Conservation (phyloP, 2,113 vertebrate genomes). For the Candoia aspera region DNA sequence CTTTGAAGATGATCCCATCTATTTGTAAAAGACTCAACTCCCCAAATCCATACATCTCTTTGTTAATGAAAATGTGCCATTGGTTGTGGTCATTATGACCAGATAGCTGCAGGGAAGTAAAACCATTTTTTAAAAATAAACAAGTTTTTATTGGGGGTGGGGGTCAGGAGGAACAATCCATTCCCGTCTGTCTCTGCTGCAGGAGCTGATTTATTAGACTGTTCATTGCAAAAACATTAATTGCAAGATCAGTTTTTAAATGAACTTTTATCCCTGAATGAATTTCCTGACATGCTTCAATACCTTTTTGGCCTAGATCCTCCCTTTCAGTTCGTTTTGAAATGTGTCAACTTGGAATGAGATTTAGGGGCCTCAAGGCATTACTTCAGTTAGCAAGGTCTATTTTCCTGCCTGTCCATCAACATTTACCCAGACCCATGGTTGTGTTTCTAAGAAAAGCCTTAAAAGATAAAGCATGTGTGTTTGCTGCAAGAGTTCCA, state of each 20-base stretch:
- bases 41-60: not conserved
- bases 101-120: constrained; percentile 11
- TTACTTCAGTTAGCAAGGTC: constrained; percentile 46
- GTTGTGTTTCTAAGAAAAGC: constrained; percentile 56
- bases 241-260: constrained; percentile 66
- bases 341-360: constrained; percentile 60
- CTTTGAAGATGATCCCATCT: not conserved
- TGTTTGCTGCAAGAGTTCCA: constrained; percentile 47
- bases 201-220: constrained; percentile 65
- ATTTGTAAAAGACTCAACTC: not conserved
- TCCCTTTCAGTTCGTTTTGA: constrained; percentile 58
- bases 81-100: constrained; percentile 34
- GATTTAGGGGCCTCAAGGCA: constrained; percentile 55
- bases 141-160: not conserved
- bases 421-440: constrained; percentile 42
- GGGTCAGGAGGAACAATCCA: constrained; percentile 22
- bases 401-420: constrained; percentile 45
- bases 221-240: constrained; percentile 68
- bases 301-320: constrained; percentile 57
- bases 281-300: constrained; percentile 63
- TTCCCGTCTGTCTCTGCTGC: not conserved
- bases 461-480: constrained; percentile 55
- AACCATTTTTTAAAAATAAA: not conserved
- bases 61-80: not conserved
- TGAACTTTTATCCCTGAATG: constrained; percentile 64